Conservation (phyloP, 2,797 vertebrate species). For the Trematomus bernacchii region DNA sequence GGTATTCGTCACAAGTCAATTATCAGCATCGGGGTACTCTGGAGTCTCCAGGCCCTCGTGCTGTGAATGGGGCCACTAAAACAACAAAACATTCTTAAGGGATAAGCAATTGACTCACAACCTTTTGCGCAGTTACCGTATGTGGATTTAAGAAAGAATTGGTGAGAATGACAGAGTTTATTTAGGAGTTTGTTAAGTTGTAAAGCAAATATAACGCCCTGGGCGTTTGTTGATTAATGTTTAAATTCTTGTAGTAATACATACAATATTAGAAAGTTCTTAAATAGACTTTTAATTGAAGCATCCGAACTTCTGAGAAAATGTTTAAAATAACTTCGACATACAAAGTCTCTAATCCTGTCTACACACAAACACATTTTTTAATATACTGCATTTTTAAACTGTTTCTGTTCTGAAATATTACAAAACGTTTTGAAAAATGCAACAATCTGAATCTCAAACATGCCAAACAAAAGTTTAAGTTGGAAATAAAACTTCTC, state of each 20-base stretch:
- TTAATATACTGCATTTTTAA: too few species aligned
- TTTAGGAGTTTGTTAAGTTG: conserved; percentile 55
- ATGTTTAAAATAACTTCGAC: neutral
- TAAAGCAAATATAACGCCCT: conserved; percentile 2
- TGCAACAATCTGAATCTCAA: neutral
- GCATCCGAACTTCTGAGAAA: neutral
- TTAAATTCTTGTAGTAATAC: neutral
- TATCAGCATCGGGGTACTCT: conserved; percentile 73
- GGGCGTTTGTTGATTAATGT: neutral
- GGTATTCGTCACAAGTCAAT: conserved; percentile 85
- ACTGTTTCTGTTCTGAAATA: neutral
- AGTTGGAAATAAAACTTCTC: neutral
- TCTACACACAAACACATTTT: neutral
- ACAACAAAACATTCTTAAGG: conserved; percentile 72
- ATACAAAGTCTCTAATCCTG: too few species aligned
- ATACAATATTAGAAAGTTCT: neutral
- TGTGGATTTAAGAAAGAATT: conserved; percentile 57
- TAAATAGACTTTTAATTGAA: neutral
- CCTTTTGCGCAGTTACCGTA: conserved; percentile 46
- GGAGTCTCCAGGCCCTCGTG: conserved; percentile 63
- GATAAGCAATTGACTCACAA: conserved; percentile 76
- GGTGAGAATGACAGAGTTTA: conserved; percentile 38
- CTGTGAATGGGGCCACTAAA: conserved; percentile 67
- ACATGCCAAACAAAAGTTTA: neutral
- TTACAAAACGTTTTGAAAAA: neutral